Base-by-base conservation (phyloP, 2,797 vertebrate species). In the Amniataba percoides region DNA sequence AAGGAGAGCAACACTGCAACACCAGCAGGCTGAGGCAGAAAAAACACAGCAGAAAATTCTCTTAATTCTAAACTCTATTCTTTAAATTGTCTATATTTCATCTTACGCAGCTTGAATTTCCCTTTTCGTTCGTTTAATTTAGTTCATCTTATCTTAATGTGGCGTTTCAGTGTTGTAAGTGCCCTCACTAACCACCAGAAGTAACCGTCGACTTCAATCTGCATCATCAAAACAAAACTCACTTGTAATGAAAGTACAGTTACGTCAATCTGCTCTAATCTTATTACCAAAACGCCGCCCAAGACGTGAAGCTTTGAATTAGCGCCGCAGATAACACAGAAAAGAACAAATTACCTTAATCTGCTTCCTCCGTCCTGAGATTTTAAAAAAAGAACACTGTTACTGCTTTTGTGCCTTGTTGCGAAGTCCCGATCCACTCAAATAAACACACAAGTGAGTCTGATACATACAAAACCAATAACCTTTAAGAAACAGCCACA, bases 341-440 rank as follows among this genome's bases (percentile, higher is more conserved):
- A 48, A 40, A 73, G 36, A 73, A 72, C 40, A 68, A 75, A 75
- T 43, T 64, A 21, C 23, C 51, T 9, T 14, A 64, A 73, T 75
- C 43, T 61, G 57, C 51, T 67, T 78, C 63, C 46, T 58, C 27
- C 1, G 0, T 16, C 15, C 13, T 31, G 27, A 31, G 27, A 31
- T 31, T 31, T 58, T 69, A 31, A 74, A 87, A 55, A 57, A 84
- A 73, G 83, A 69, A 66, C 13, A 58, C 31, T 19, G 46, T 51
- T 23, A 21, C 25, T 36, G 65, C 39, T 60, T 72, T 74, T 64
- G 60, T 70, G 64, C 36, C 67, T 55, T 45, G 42, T 39, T 76
- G 65, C 25, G 67, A 80, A 81, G 79, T 40, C 66, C 76, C 78
- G 73, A 53, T 34, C 56, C 2, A 12, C 51, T 84, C 61, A 45